phyloP scores from a whole-genome alignment of 2,113 vertebrate genomes.

The Chascanopsetta lugubris region DNA sequence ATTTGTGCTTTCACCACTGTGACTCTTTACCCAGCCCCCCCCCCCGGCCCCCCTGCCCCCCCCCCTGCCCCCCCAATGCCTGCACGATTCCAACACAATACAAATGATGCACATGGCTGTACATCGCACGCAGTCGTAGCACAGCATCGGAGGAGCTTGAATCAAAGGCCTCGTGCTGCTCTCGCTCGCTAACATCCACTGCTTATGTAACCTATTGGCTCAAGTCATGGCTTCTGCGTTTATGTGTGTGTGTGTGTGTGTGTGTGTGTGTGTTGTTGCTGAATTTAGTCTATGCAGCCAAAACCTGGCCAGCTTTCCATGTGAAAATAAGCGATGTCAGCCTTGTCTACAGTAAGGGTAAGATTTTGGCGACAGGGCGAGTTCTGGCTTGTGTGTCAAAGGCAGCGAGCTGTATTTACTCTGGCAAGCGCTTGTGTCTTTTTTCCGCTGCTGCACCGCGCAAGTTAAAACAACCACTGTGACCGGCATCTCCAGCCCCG shows the following conservation, averaged over 20 bases:
- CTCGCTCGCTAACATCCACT: slow-evolving; percentile 18
- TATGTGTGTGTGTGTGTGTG: slow-evolving; percentile 26
- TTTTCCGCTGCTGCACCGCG: slow-evolving; percentile 48
- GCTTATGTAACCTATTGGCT: slow-evolving; percentile 44
- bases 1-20: too few species aligned
- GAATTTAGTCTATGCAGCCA: slow-evolving; percentile 41
- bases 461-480: slow-evolving; percentile 54
- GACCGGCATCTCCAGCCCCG: slow-evolving; percentile 3
- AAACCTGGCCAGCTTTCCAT: slow-evolving; percentile 48
- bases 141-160: slow-evolving; percentile 5
- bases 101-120: neutral
- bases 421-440: slow-evolving; percentile 48
- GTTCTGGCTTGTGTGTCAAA: slow-evolving; percentile 51
- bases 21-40: too few species aligned
- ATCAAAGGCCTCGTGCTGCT: slow-evolving; percentile 6
- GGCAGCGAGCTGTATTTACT: slow-evolving; percentile 50
- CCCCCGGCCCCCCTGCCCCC: too few species aligned
- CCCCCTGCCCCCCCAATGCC: too few species aligned
- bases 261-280: slow-evolving; percentile 30
- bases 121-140: slow-evolving; percentile 7
- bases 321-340: slow-evolving; percentile 51
- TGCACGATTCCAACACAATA: neutral
- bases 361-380: slow-evolving; percentile 40
- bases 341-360: slow-evolving; percentile 53
- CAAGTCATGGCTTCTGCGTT: slow-evolving; percentile 14